A percentile compares a stretch with the other conserved stretches of the same genome.
Conservation (phyloP, 2,888 invertebrate genomes). For the Euplagia quadripunctaria region DNA sequence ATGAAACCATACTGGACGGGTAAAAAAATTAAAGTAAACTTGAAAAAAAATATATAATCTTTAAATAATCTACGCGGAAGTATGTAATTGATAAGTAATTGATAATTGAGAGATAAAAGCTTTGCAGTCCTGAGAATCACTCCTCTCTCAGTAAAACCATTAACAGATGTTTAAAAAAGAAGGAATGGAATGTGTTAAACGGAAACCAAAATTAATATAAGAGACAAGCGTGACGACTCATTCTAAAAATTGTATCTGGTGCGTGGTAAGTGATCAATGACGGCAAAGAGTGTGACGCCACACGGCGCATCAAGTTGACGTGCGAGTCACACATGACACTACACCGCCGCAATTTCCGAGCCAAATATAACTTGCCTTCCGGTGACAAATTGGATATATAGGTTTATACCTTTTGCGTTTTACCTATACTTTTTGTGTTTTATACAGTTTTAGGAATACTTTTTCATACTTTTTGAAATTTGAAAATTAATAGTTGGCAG, state of each 20-base stretch:
- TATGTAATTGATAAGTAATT: background rate
- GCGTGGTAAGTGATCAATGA: constrained; percentile 54
- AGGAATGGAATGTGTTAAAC: constrained; percentile 42
- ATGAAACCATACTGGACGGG: too few species aligned
- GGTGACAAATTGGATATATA: constrained; percentile 48
- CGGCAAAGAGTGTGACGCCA: constrained; percentile 48
- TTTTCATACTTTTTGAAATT: background rate
- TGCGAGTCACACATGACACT: constrained; percentile 49
- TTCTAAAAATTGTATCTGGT: constrained; percentile 46
- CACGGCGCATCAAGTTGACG: constrained; percentile 31
- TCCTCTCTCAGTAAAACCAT: constrained; percentile 35
- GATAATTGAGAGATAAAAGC: background rate
- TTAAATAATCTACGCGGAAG: background rate
- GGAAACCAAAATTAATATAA: constrained; percentile 49
- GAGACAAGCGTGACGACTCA: constrained; percentile 49
- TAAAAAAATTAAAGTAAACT: too few species aligned
- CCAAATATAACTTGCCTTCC: constrained; percentile 55
- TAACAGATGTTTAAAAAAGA: constrained; percentile 43
- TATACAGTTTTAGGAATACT: background rate
- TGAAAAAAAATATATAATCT: too few species aligned
- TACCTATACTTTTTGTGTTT: background rate
- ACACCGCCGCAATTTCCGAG: constrained; percentile 53
- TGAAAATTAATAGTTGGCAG: background rate
- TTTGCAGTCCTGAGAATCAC: constrained; percentile 17
- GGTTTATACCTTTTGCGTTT: constrained; percentile 18